These are phyloP conservation scores for Andrena haemorrhoa DNA, from an alignment of 2,888 invertebrate species.

Conservation along the genomic window DNA sequence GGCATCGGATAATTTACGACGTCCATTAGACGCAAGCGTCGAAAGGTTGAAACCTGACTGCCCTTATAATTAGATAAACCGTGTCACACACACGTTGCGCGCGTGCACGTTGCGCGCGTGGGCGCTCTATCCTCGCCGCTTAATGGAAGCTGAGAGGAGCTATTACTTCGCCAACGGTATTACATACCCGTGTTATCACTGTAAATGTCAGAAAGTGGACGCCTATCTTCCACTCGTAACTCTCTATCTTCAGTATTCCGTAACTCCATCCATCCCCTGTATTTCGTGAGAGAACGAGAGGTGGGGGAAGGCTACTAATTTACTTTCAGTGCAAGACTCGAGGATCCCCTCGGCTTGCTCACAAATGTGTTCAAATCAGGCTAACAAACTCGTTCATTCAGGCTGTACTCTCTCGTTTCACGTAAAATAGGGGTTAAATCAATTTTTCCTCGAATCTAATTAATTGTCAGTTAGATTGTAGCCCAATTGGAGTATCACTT, in stretches of 20 bases:
- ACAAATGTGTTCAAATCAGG: neutral
- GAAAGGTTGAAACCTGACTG: slow-evolving; percentile 24
- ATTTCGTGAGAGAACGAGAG: neutral
- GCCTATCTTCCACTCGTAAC: slow-evolving; percentile 18
- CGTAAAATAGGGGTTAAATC: too few relatives aligned
- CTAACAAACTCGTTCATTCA: too few relatives aligned
- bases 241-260: slow-evolving; percentile 14
- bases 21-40: neutral
- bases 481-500: too few relatives aligned
- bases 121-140: slow-evolving; percentile 20
- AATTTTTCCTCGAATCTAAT: too few relatives aligned
- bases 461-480: too few relatives aligned
- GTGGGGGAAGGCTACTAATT: slow-evolving; percentile 8
- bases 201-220: slow-evolving; percentile 53
- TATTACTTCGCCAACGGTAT: slow-evolving; percentile 38
- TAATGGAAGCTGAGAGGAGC: slow-evolving; percentile 51
- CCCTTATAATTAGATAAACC: slow-evolving; percentile 49
- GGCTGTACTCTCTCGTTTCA: too few relatives aligned
- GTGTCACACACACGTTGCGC: slow-evolving; percentile 1
- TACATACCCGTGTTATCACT: slow-evolving; percentile 34
- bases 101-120: neutral
- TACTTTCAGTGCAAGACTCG: neutral
- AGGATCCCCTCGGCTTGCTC: neutral
- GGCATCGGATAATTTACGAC: neutral
- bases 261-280: neutral